Evolutionary conservation across 2,888 invertebrate species (phyloP).

Genomic region (Idaea biselata): DNA sequence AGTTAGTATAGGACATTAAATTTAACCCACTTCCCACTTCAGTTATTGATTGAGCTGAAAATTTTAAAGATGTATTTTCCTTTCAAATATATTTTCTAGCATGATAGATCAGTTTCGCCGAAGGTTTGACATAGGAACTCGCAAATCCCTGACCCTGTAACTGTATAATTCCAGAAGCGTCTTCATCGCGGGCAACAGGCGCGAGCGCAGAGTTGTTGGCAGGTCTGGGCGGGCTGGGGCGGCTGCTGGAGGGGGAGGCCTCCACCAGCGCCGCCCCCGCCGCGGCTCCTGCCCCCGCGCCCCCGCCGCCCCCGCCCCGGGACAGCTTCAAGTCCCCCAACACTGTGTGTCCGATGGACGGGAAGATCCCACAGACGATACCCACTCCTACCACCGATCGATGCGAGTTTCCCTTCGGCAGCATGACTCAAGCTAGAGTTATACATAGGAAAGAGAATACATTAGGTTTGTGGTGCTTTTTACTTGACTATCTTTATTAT

Average conservation of each 20-base stretch:
- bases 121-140: no score
- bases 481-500: neutral
- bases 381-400: conserved; percentile 80
- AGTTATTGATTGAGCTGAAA: no score
- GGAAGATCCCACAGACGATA: conserved; percentile 82
- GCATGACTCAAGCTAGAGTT: conserved; percentile 94
- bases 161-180: conserved; percentile 47
- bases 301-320: conserved; percentile 41
- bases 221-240: conserved; percentile 64
- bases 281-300: conserved; percentile 30
- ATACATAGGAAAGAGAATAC: conserved; percentile 88
- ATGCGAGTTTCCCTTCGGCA: conserved; percentile 90
- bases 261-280: conserved; percentile 42
- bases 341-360: conserved; percentile 92
- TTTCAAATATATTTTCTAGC: no score
- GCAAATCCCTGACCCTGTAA: neutral
- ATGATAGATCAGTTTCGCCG: no score
- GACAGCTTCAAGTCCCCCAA: conserved; percentile 89
- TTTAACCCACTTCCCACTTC: no score
- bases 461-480: conserved; percentile 50
- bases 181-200: conserved; percentile 53
- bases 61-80: no score
- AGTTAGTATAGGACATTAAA: no score
- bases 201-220: conserved; percentile 58
- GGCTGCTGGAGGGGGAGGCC: conserved; percentile 51